These are phyloP conservation scores for Heliconius hermathena DNA, from an alignment of 1,140 invertebrate species.

Conservation along the genomic window DNA sequence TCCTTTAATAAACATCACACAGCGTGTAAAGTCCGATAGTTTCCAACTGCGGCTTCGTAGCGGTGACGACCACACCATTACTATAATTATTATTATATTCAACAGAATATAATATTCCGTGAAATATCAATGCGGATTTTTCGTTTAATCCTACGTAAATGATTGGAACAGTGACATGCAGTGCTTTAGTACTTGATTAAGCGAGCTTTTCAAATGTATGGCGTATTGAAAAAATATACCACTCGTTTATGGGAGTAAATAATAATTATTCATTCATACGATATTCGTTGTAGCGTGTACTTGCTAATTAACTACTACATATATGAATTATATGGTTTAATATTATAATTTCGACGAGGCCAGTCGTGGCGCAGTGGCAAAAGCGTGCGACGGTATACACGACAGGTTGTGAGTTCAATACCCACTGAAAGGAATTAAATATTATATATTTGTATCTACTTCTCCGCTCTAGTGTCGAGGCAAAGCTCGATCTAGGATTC, in stretches of 20 bases:
- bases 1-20: too few relatives aligned
- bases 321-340: background rate
- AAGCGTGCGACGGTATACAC: too few relatives aligned
- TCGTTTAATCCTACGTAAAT: background rate
- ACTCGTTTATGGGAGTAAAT: background rate
- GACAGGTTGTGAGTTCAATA: too few relatives aligned
- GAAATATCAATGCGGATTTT: background rate
- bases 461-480: too few relatives aligned
- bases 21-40: too few relatives aligned
- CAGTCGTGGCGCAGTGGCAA: too few relatives aligned
- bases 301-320: too few relatives aligned
- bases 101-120: background rate
- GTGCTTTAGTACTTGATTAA: conserved; percentile 5
- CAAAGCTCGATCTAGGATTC: too few relatives aligned
- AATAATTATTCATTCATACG: background rate
- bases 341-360: background rate
- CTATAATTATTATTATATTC: background rate
- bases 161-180: background rate
- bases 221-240: background rate
- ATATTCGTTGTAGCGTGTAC: too few relatives aligned
- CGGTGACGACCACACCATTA: background rate
- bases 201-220: background rate
- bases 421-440: too few relatives aligned
- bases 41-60: background rate
- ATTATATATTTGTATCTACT: too few relatives aligned